Percentiles rank a stretch among this genome's conserved stretches.
Conservation (phyloP, 2,888 invertebrate genomes). For the Eumacrocentrus americanus region DNA sequence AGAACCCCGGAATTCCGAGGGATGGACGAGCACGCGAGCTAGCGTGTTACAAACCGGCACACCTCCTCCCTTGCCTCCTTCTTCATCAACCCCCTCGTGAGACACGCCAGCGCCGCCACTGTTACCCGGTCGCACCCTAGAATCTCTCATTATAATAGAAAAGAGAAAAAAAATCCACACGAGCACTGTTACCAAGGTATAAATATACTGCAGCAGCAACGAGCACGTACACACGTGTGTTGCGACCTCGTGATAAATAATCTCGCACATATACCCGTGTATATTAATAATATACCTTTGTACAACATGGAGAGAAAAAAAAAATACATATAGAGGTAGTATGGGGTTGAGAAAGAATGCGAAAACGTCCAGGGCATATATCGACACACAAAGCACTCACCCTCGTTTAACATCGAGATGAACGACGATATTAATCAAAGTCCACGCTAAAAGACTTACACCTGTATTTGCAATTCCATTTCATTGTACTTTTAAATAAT, state of each 20-base stretch:
- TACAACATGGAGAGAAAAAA: conserved; percentile 7
- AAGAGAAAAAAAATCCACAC: conserved; percentile 19
- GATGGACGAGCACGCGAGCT: conserved; percentile 58
- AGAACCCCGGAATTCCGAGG: conserved; percentile 54
- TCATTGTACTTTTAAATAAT: not conserved
- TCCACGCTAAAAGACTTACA: conserved; percentile 3
- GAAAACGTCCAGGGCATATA: conserved; percentile 13
- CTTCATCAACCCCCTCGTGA: conserved; percentile 44
- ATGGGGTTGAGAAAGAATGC: conserved; percentile 6
- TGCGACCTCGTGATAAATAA: conserved; percentile 25
- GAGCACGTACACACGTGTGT: conserved; percentile 20
- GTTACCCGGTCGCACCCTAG: conserved; percentile 43
- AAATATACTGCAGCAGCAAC: conserved; percentile 26
- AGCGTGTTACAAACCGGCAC: conserved; percentile 52
- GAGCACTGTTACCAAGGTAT: conserved; percentile 27
- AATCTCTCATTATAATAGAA: conserved; percentile 52
- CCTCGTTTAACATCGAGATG: conserved; percentile 10
- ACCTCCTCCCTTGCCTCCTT: conserved; percentile 34
- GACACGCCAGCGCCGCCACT: conserved; percentile 42
- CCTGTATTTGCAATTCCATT: conserved; percentile 10
- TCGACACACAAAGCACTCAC: conserved; percentile 1
- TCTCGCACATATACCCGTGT: conserved; percentile 13
- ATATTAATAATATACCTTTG: conserved; percentile 20
- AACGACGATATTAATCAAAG: conserved; percentile 7
- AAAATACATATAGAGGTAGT: not conserved